Evolutionary conservation across 2,113 vertebrate genomes (phyloP).

Genomic region (Lagenorhynchus albirostris): DNA sequence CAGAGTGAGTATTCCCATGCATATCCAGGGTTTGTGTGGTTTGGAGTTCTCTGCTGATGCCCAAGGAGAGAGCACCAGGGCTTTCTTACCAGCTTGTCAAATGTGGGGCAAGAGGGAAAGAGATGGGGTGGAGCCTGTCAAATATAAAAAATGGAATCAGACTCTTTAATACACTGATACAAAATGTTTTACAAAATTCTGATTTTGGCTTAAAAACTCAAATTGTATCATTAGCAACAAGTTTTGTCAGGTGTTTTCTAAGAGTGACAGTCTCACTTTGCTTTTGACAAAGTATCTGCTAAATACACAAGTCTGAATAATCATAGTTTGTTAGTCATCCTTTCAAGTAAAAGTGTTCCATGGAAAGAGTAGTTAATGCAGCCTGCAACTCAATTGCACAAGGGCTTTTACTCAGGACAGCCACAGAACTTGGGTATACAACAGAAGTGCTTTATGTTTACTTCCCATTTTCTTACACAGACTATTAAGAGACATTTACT

Average conservation of each 20-base stretch:
- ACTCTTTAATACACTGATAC: background rate
- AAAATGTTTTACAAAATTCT: constrained; percentile 24
- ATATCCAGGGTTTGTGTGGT: background rate
- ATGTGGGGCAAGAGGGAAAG: background rate
- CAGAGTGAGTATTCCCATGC: background rate
- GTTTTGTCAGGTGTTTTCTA: no score
- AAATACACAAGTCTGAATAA: background rate
- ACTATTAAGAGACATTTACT: background rate
- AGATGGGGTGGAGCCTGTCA: background rate
- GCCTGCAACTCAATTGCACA: accelerated
- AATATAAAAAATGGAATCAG: background rate
- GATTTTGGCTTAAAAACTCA: constrained; percentile 27
- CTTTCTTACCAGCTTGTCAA: background rate
- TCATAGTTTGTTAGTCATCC: background rate
- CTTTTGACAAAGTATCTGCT: no score
- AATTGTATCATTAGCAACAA: background rate
- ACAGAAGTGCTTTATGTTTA: background rate
- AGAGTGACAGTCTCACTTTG: no score
- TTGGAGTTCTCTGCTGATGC: background rate
- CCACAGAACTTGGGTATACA: accelerated
- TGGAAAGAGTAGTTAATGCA: background rate
- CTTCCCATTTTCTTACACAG: background rate
- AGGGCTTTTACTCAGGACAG: background rate
- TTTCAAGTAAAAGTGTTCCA: background rate
- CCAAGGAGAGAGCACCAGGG: background rate